Evolutionary conservation across 2,888 invertebrate species (phyloP).

Genomic region (Laothoe populi): DNA sequence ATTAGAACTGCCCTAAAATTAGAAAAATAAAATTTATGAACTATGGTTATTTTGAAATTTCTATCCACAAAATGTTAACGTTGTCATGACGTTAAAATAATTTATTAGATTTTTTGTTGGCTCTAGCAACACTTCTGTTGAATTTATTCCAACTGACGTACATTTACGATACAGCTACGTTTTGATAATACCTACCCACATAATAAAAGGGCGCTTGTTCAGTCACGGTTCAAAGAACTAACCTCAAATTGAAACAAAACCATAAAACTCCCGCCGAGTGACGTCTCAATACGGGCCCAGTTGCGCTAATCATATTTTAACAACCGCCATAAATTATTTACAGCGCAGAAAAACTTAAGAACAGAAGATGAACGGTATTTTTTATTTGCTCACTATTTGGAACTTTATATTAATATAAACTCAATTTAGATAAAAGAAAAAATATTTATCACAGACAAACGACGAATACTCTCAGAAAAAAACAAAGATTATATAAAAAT

Average conservation of each 20-base stretch:
- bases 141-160: conserved; percentile 24
- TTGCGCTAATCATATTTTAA: conserved; percentile 77
- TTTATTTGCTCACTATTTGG: not conserved
- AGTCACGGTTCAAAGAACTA: conserved; percentile 74
- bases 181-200: conserved; percentile 10
- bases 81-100: not conserved
- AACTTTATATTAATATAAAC: not conserved
- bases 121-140: not conserved
- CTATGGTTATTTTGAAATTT: not conserved
- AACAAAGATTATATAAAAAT: too few relatives aligned
- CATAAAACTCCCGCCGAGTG: conserved; percentile 75
- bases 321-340: conserved; percentile 67
- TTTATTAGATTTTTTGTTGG: not conserved
- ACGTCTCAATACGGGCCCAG: conserved; percentile 68
- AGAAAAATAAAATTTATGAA: conserved; percentile 4
- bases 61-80: not conserved
- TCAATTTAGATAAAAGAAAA: too few relatives aligned
- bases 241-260: conserved; percentile 75
- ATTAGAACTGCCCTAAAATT: conserved; percentile 31
- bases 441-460: too few relatives aligned
- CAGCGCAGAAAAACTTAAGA: conserved; percentile 55
- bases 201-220: conserved; percentile 32
- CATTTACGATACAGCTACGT: conserved; percentile 25
- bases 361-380: conserved; percentile 51
- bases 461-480: too few relatives aligned